Base-by-base conservation (phyloP, 2,888 invertebrate genomes). In the Strigamia transsilvanica region DNA sequence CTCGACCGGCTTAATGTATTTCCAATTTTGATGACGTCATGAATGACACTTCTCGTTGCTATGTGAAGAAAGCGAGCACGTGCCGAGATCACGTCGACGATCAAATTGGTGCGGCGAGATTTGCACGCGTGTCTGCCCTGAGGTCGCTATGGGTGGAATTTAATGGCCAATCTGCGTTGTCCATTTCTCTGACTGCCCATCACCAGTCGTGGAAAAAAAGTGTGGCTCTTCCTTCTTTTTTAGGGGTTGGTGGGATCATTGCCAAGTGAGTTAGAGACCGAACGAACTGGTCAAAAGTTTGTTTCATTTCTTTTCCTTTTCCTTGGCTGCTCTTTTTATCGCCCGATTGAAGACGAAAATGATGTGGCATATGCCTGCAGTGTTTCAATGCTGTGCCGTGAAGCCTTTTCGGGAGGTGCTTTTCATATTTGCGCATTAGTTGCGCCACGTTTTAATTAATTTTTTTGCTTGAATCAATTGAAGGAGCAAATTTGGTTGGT, bases 51-150 rank as follows among this genome's bases (percentile, higher is more conserved):
- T 73, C 13, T 56, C 56, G 18, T 56, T 32, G 73, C 73, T 73
- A 73, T 23, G 32, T 10, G 73, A 12, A 73, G 73, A 12, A 73
- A 27, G 32, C 23, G 32, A 73, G 73, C 73, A 73, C 73, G 73
- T 73, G 73, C 73, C 73, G 73, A 23, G 73, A 73, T 73, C 73
- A 73, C 73, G 73, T 73, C 73, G 73, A 32, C 73, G 73, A 73
- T 73, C 73, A 73, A 73, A 73, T 73, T 73, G 73, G 73, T 73
- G 73, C 73, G 73, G 73, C 73, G 73, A 73, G 73, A 73, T 73
- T 73, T 73, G 73, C 73, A 73, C 73, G 73, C 73, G 73, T 73
- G 73, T 73, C 73, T 73, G 73, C 73, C 73, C 32, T 23, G 73
- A 73, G 73, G 73, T 73, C 73, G 23, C 73, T 32, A 73, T 23